Conservation (phyloP, 2,888 invertebrate species). For the Tiphia femorata region DNA sequence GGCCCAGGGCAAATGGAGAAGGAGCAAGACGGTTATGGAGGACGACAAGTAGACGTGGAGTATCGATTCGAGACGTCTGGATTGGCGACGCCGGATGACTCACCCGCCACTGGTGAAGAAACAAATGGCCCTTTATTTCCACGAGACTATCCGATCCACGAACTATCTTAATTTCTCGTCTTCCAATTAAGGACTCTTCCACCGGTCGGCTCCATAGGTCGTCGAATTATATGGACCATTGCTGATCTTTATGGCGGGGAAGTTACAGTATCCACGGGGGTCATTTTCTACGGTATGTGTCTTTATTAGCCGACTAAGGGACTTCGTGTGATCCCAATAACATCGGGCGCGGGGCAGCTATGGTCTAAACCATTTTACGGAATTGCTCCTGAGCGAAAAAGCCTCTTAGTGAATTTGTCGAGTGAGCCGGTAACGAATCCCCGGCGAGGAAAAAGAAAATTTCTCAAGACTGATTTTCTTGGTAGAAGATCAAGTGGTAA, state of each 20-base stretch:
- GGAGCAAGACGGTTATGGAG: conserved; percentile 1
- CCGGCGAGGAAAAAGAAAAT: too few relatives aligned
- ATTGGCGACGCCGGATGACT: background rate
- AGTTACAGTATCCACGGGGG: conserved; percentile 27
- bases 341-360: too few relatives aligned
- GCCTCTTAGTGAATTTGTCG: too few relatives aligned
- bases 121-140: conserved; percentile 42
- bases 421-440: too few relatives aligned
- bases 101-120: conserved; percentile 22
- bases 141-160: conserved; percentile 30
- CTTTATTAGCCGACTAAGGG: conserved; percentile 37
- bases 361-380: too few relatives aligned
- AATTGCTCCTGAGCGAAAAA: too few relatives aligned
- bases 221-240: conserved; percentile 50
- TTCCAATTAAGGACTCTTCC: conserved; percentile 42
- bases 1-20: background rate
- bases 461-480: too few relatives aligned
- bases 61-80: too few relatives aligned
- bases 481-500: too few relatives aligned
- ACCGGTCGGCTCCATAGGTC: conserved; percentile 9
- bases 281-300: conserved; percentile 34
- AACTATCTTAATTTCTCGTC: conserved; percentile 46
- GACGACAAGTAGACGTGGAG: conserved; percentile 1
- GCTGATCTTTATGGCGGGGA: conserved; percentile 47
- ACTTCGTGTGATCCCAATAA: too few relatives aligned